Percentiles rank a stretch among this genome's conserved stretches.
Conservation (phyloP, 2,888 invertebrate genomes). For the Drosophila paramelanica region DNA sequence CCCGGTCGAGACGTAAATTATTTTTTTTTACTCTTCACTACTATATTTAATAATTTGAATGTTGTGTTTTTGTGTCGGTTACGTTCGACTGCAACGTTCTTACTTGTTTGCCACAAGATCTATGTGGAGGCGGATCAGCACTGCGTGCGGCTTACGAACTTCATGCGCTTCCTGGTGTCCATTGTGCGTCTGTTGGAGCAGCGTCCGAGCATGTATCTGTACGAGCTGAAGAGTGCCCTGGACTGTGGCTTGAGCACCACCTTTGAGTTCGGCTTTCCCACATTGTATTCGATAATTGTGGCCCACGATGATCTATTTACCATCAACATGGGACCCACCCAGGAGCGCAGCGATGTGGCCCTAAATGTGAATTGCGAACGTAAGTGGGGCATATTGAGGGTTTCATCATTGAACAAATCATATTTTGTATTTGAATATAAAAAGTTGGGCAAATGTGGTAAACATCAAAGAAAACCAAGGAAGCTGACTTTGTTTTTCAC, state of each 20-base stretch:
- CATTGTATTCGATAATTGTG: constrained; percentile 80
- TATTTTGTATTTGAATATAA: no score
- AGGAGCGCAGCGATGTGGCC: constrained; percentile 82
- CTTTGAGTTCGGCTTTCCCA: constrained; percentile 84
- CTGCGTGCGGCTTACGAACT: constrained; percentile 75
- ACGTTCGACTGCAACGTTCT: no score
- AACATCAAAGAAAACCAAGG: no score
- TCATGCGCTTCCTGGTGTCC: constrained; percentile 82
- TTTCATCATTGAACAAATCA: no score
- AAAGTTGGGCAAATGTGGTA: no score
- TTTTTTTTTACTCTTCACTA: no score
- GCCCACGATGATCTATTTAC: constrained; percentile 83
- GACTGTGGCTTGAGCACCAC: constrained; percentile 78
- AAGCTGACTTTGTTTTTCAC: no score
- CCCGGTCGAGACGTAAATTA: no score
- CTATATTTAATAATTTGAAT: no score
- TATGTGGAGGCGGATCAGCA: constrained; percentile 55
- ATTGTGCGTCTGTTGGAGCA: constrained; percentile 82
- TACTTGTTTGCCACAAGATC: constrained; percentile 58
- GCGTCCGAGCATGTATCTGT: constrained; percentile 73
- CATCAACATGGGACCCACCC: constrained; percentile 72
- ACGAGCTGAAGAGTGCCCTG: constrained; percentile 81
- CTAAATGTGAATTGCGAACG: constrained; percentile 80
- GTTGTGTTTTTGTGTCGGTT: no score
- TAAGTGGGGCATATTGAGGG: constrained; percentile 47